Evolutionary conservation across 2,797 vertebrate genomes (phyloP).

Genomic region (Cephalopachus bancanus): DNA sequence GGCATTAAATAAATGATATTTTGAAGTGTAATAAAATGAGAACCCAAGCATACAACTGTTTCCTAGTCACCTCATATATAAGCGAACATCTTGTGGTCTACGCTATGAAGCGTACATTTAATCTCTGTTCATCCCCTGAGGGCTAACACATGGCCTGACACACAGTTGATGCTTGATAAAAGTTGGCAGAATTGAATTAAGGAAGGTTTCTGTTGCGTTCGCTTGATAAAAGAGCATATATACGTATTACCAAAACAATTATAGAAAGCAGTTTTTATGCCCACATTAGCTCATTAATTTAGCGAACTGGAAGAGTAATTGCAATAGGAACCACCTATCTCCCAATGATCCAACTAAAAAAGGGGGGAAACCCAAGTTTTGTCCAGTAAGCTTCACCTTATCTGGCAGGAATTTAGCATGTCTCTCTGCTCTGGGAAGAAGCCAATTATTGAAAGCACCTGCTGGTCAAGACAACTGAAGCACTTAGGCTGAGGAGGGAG

Average conservation of each 20-base stretch:
- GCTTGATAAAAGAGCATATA: background rate
- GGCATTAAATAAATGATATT: background rate
- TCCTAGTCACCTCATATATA: background rate
- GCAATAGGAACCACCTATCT: background rate
- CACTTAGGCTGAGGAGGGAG: background rate
- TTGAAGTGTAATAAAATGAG: background rate
- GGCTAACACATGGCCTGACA: background rate
- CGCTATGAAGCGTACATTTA: background rate
- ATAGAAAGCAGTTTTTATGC: background rate
- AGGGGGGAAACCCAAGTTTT: background rate
- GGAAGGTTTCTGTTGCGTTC: background rate
- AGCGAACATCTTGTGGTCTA: background rate
- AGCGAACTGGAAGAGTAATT: background rate
- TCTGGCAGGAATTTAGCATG: background rate
- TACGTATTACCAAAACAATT: slow-evolving; percentile 45
- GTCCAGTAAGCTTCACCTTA: background rate
- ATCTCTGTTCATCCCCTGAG: background rate
- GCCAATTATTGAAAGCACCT: slow-evolving; percentile 25
- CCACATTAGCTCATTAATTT: background rate
- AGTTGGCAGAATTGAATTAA: slow-evolving; percentile 50
- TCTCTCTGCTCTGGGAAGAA: background rate
- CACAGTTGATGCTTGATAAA: slow-evolving; percentile 23
- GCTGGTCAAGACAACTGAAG: background rate
- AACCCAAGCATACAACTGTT: background rate
- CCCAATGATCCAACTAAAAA: background rate